phyloP scores from a whole-genome alignment of 2,797 vertebrate genomes.

The Notolabrus celidotus region DNA sequence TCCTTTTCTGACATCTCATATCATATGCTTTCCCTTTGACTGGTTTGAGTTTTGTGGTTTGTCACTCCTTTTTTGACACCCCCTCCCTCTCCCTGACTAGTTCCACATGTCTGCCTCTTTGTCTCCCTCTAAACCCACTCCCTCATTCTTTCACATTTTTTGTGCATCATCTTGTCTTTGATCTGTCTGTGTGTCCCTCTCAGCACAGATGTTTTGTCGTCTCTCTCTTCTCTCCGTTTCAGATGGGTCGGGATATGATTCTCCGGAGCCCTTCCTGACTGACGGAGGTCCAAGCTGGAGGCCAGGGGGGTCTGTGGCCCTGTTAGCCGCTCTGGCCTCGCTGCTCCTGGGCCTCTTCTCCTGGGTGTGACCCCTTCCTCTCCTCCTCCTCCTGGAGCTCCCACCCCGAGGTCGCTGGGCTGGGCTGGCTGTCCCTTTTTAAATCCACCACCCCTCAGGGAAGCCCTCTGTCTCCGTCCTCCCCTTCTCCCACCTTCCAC shows the following conservation, averaged over 20 bases:
- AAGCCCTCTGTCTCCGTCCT: slow-evolving; percentile 75
- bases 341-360: slow-evolving; percentile 75
- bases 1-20: slow-evolving; percentile 53
- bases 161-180: slow-evolving; percentile 43
- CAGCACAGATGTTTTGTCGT: slow-evolving; percentile 75
- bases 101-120: slow-evolving; percentile 54
- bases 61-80: slow-evolving; percentile 31
- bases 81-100: slow-evolving; percentile 9
- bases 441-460: slow-evolving; percentile 84
- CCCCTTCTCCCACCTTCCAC: slow-evolving; percentile 63
- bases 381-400: slow-evolving; percentile 60
- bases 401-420: slow-evolving; percentile 68
- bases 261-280: slow-evolving; percentile 96
- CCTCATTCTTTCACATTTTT: slow-evolving; percentile 3
- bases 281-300: slow-evolving; percentile 88
- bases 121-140: slow-evolving; percentile 23
- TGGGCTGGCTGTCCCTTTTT: slow-evolving; percentile 81
- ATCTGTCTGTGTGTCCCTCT: slow-evolving; percentile 48
- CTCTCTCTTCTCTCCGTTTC: slow-evolving; percentile 68
- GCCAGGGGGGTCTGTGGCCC: slow-evolving; percentile 60
- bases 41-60: slow-evolving; percentile 66
- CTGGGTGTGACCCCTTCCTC: slow-evolving; percentile 72
- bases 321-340: slow-evolving; percentile 63
- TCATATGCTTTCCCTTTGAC: slow-evolving; percentile 56
- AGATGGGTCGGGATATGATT: slow-evolving; percentile 96